phyloP scores from a whole-genome alignment of 2,113 vertebrate species.

The Protobothrops mucrosquamatus region DNA sequence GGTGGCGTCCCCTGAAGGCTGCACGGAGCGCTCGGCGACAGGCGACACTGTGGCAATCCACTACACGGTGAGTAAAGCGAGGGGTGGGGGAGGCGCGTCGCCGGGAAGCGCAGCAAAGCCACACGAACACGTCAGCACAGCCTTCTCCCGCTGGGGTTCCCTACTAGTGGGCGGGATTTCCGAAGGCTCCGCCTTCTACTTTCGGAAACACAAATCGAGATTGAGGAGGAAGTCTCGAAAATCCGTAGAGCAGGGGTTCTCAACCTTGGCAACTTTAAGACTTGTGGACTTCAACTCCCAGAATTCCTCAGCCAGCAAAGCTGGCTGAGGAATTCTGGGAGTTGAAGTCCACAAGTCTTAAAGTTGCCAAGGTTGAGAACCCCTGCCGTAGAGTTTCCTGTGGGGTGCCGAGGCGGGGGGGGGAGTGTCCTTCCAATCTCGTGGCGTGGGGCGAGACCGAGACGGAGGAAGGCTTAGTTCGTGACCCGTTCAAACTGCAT shows the following conservation, averaged over 20 bases:
- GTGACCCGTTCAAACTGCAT: neutral
- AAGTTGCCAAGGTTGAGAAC: too few species aligned
- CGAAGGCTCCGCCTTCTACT: neutral
- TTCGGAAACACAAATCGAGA: neutral
- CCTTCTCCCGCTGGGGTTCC: neutral
- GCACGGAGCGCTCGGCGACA: constrained; percentile 73
- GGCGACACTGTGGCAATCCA: constrained; percentile 91
- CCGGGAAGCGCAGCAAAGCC: too few species aligned
- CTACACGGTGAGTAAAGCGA: constrained; percentile 82
- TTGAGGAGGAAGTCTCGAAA: neutral
- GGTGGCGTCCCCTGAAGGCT: constrained; percentile 73
- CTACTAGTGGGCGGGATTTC: neutral
- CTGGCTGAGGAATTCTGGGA: too few species aligned
- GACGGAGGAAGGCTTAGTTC: neutral
- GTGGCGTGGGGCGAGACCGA: neutral
- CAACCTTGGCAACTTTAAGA: too few species aligned
- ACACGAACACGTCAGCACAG: constrained; percentile 86
- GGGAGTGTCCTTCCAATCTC: neutral
- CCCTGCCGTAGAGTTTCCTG: too few species aligned
- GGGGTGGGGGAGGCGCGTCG: constrained; percentile 30
- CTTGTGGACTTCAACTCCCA: too few species aligned
- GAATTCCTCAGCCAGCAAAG: too few species aligned
- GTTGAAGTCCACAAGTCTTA: too few species aligned
- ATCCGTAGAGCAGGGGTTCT: too few species aligned
- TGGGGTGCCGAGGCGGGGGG: neutral